Evolutionary conservation across 2,797 vertebrate species (phyloP).

Genomic region (Podarcis siculus): DNA sequence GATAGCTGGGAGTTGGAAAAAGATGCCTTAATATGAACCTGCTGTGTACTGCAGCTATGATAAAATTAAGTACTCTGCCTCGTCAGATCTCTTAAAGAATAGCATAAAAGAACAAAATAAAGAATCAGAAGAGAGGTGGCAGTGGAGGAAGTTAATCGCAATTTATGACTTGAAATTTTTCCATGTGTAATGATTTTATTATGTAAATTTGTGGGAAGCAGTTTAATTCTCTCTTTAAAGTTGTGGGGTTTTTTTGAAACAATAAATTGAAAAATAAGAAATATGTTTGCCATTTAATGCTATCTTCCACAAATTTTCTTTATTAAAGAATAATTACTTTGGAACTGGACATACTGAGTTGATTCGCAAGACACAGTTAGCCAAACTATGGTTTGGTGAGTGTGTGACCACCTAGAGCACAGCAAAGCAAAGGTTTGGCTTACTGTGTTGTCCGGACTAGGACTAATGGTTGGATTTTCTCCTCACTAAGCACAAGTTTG

Average conservation of each 20-base stretch:
- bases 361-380: too few relatives aligned
- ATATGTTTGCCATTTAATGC: background rate
- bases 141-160: background rate
- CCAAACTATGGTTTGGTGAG: too few relatives aligned
- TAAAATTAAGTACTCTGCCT: background rate
- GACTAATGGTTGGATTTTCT: too few relatives aligned
- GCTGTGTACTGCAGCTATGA: background rate
- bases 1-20: background rate
- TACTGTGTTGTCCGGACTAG: too few relatives aligned
- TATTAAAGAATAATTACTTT: background rate
- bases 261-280: background rate
- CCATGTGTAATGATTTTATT: background rate
- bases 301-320: background rate
- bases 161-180: background rate
- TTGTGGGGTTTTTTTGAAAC: background rate
- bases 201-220: background rate
- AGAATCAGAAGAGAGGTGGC: background rate
- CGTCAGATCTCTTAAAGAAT: constrained; percentile 1
- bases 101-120: background rate
- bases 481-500: too few relatives aligned
- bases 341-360: background rate
- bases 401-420: too few relatives aligned
- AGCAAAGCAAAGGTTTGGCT: too few relatives aligned
- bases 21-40: constrained; percentile 10
- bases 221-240: background rate